Base-by-base conservation (phyloP, 1,140 invertebrate species). In the Drosophila truncata region DNA sequence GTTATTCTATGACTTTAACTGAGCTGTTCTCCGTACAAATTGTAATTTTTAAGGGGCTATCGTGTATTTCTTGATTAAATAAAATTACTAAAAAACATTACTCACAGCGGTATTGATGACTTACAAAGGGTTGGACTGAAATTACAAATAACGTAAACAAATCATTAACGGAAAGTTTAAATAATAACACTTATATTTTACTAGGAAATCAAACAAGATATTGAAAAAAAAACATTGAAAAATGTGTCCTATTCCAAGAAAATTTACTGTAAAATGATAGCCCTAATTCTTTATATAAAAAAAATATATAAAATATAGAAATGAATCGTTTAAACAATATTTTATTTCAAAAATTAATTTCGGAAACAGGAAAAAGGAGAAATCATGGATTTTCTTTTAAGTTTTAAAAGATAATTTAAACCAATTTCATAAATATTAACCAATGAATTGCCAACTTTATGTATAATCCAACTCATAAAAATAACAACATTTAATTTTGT, bases 11-110 rank as follows among this genome's bases (percentile, higher is more conserved):
- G 44, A 35, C 27, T 59, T 10, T 52, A 29, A 16, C 18, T 44
- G 20, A 27, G 29, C 42, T 37, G 46, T 50, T 33, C 3, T 16
- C 52, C 50, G 20, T 33, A 27, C 13, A 76, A 76, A 75, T 74
- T n/a, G 23, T 18, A 2, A 58, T 57, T 58, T 39, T 14, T 23
- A 11, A 5, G 13, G 46, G 39, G 31, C 44, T 37, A 18, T 46
- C n/a, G 13, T n/a, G 9, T 14, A 16, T 42, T 50, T 50, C 5
- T 33, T n/a, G 18, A 67, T 5, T 11, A 13, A 25, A 8, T 29
- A 46, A 9, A 33, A 33, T 69, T 20, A 29, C n/a, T 31, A 7
- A 11, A 11, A 14, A 3, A 46, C 10, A 14, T 71, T 58, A 49
- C 50, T 70, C 69, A 72, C 52, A 3, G n/a, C 20, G 14, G 61